Conservation (phyloP, 1,140 invertebrate genomes). For the Augochlora pura region DNA sequence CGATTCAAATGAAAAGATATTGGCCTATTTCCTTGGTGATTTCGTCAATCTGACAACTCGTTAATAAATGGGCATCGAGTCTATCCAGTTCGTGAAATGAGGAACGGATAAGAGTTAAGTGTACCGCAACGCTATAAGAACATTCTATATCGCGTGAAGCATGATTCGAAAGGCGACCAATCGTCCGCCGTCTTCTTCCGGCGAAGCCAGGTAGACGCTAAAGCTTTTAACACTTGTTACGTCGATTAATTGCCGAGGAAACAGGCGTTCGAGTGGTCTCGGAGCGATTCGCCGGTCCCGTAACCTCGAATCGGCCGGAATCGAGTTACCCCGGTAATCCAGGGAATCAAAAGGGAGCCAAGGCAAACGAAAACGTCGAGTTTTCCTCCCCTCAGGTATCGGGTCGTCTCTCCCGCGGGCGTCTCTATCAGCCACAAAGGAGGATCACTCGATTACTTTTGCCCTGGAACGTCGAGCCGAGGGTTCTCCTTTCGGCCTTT, state of each 20-base stretch:
- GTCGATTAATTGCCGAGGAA: conserved; percentile 8
- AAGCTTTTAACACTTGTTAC: neutral
- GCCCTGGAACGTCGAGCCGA: neutral
- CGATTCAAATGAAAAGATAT: too few species aligned
- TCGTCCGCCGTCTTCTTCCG: too few species aligned
- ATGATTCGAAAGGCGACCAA: too few species aligned
- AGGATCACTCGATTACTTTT: conserved; percentile 45
- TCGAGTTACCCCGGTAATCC: conserved; percentile 42
- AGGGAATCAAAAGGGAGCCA: conserved; percentile 25
- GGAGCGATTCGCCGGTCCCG: conserved; percentile 13
- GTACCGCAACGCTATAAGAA: too few species aligned
- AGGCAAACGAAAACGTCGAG: conserved; percentile 39
- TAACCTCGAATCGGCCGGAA: conserved; percentile 48
- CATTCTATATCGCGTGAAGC: too few species aligned
- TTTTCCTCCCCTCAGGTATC: conserved; percentile 16
- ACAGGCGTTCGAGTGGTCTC: neutral
- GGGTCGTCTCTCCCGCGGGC: conserved; percentile 33
- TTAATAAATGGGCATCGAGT: too few species aligned
- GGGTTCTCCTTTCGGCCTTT: neutral
- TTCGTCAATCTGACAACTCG: too few species aligned
- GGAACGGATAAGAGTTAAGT: too few species aligned
- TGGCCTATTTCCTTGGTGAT: too few species aligned
- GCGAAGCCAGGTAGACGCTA: too few species aligned
- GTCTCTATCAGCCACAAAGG: conserved; percentile 41
- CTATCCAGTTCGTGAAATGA: too few species aligned